Evolutionary conservation across 2,888 invertebrate genomes (phyloP).

Genomic region (Leptodirus hochenwartii): DNA sequence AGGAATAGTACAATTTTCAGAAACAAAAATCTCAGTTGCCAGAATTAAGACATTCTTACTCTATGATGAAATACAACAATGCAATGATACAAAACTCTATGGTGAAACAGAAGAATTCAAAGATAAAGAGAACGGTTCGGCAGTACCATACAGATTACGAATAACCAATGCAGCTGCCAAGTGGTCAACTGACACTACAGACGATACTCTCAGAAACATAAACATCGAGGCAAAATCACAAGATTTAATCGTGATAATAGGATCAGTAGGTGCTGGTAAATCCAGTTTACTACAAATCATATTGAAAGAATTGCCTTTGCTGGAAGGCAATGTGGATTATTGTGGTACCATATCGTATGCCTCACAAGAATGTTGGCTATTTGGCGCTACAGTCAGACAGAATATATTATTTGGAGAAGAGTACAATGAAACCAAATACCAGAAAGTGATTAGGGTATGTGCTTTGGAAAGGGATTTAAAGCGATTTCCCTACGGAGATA

Average conservation of each 20-base stretch:
- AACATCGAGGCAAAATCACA: conserved; percentile 30
- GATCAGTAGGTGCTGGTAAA: conserved; percentile 54
- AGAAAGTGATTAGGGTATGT: conserved; percentile 43
- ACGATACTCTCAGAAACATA: conserved; percentile 30
- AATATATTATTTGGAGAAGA: conserved; percentile 68
- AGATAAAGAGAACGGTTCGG: too few species aligned
- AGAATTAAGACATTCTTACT: conserved; percentile 40
- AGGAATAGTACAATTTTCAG: conserved; percentile 59
- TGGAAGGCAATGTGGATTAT: conserved; percentile 35
- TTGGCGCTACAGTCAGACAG: conserved; percentile 46
- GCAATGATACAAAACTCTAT: conserved; percentile 49
- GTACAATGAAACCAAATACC: conserved; percentile 45
- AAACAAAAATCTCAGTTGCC: conserved; percentile 51
- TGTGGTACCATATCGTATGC: conserved; percentile 53
- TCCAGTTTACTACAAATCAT: conserved; percentile 43
- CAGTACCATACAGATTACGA: too few species aligned
- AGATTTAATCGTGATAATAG: conserved; percentile 40
- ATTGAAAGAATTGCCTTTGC: conserved; percentile 49
- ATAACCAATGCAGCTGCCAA: conserved; percentile 31
- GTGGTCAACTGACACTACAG: conserved; percentile 29
- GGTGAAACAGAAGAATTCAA: too few species aligned
- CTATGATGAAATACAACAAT: conserved; percentile 29
- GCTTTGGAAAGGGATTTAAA: conserved; percentile 50
- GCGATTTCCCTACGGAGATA: conserved; percentile 54
- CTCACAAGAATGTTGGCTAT: conserved; percentile 72